Evolutionary conservation across 2,797 vertebrate genomes (phyloP), one percentile per base, ranked within the genome.

Genomic region (Malacoctenus gilli): DNA sequence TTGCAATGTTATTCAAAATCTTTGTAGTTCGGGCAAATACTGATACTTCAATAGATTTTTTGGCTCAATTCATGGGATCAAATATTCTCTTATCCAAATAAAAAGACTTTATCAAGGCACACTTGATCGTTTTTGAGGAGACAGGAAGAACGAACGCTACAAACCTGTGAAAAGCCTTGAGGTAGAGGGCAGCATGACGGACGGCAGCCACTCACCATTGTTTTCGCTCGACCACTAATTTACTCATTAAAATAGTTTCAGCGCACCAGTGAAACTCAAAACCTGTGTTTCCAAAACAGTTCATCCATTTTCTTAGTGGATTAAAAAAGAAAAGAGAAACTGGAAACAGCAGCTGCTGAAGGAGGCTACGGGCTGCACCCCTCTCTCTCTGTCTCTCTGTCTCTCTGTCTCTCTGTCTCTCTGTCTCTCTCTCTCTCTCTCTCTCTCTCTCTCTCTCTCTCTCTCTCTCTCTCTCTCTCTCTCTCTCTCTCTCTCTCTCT

Each of bases 331-430:
- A n/a, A n/a, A n/a, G n/a, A n/a, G n/a, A 6, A 28, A 28, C 51
- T 82, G 48, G 34, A 71, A 78, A 54, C 61, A 55, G 36, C 79
- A 84, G 78, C 81, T 85, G 84, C 83, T 68, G 31, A 2, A n/a
- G 59, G 55, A 48, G 59, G 74, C 69, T 9, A 13, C 56, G 25
- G 21, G 41, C 28, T 28, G 49, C 57, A 35, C 57, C 43, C 32
- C 16, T 56, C 15, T 47, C 40, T 50, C 54, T 65, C 55, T 83
- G 72, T 59, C 9, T 1, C 8, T 4, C 77, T 67, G 56, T 68
- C 46, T n/a, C 46, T 59, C 42, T 11, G n/a, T n/a, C n/a, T n/a
- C n/a, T n/a, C n/a, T n/a, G n/a, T n/a, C n/a, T n/a, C n/a, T n/a
- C n/a, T n/a, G n/a, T 50, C 54, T 65, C 55, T 83, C 73, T 59